phyloP scores from a whole-genome alignment of 1,140 invertebrate genomes.

The Trichonephila inaurata region DNA sequence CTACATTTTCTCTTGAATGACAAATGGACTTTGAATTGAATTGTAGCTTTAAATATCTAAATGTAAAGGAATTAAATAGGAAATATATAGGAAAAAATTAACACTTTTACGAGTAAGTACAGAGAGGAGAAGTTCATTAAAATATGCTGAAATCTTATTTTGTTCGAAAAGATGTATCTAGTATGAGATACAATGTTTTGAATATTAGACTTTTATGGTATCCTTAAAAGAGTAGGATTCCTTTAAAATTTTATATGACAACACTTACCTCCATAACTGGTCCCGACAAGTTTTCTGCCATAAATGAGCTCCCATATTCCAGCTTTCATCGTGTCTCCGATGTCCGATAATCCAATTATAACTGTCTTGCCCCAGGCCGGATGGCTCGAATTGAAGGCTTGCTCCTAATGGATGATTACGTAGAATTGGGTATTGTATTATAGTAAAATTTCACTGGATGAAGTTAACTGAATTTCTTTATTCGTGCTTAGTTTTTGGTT shows the following conservation, averaged over 20 bases:
- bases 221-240: not conserved
- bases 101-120: too few relatives aligned
- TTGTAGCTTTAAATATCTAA: too few relatives aligned
- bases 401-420: not conserved
- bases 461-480: too few relatives aligned
- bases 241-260: not conserved
- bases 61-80: too few relatives aligned
- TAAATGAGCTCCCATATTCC: slow-evolving; percentile 95
- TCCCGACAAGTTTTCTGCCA: slow-evolving; percentile 92
- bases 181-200: not conserved
- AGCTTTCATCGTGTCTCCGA: slow-evolving; percentile 91
- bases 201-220: not conserved
- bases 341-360: slow-evolving; percentile 93
- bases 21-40: too few relatives aligned
- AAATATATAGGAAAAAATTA: too few relatives aligned
- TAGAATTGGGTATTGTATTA: too few relatives aligned
- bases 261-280: slow-evolving; percentile 48
- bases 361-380: slow-evolving; percentile 98
- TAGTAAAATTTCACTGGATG: too few relatives aligned
- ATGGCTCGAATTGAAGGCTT: slow-evolving; percentile 85
- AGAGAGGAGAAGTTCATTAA: not conserved
- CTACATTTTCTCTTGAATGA: too few relatives aligned
- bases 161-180: not conserved
- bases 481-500: too few relatives aligned
- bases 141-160: not conserved